phyloP scores from a whole-genome alignment of 1,140 invertebrate species.

The Rhagoletis zephyria region DNA sequence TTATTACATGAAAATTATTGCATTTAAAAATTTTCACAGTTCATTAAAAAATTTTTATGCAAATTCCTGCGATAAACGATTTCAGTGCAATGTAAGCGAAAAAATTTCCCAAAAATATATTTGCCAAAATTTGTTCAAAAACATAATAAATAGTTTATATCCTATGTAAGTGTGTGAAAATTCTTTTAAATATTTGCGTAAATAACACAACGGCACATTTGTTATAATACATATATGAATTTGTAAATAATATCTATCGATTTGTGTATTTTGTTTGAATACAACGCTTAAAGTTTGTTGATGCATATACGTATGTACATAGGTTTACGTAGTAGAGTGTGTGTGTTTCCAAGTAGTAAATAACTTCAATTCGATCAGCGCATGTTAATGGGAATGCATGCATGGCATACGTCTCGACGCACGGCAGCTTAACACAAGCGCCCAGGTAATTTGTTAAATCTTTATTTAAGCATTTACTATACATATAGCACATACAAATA shows the following conservation, averaged over 20 bases:
- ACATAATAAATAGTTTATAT: background rate
- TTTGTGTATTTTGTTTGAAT: conserved; percentile 28
- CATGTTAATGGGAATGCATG: conserved; percentile 67
- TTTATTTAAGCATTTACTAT: too few species aligned
- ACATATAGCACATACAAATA: too few species aligned
- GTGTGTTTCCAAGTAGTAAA: conserved; percentile 2
- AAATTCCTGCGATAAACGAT: conserved; percentile 15
- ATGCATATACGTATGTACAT: background rate
- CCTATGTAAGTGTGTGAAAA: too few species aligned
- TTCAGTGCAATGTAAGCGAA: conserved; percentile 29
- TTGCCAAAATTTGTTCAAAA: background rate
- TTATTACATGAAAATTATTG: conserved; percentile 42
- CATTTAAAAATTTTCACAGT: conserved; percentile 44
- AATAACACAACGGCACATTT: conserved; percentile 59
- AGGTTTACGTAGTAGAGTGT: conserved; percentile 3
- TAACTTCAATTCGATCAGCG: background rate
- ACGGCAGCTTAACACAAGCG: conserved; percentile 73
- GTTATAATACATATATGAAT: conserved; percentile 56
- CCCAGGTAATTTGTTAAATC: conserved; percentile 64
- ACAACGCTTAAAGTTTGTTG: background rate
- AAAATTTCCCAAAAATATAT: background rate
- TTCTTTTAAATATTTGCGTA: background rate
- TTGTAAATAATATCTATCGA: conserved; percentile 20
- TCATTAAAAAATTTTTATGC: conserved; percentile 42
- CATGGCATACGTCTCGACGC: conserved; percentile 69